Percentiles rank a stretch among this genome's conserved stretches.
These are phyloP conservation scores for Sapajus apella DNA, from an alignment of 2,113 vertebrate genomes.

Conservation along the genomic window DNA sequence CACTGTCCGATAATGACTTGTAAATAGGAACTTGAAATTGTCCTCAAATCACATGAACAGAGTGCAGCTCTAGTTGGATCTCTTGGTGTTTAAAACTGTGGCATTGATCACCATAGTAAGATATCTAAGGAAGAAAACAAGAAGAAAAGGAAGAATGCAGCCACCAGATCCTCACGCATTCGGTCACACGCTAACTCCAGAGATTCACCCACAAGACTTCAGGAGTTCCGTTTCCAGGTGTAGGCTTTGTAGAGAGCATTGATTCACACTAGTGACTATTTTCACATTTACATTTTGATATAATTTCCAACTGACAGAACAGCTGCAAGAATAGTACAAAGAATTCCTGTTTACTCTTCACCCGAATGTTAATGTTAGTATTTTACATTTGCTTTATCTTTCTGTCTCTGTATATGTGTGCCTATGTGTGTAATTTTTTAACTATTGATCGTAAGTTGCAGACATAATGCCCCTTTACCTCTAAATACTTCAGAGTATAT, in stretches of 20 bases:
- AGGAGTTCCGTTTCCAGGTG: neutral
- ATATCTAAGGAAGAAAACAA: neutral
- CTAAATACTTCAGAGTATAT: neutral
- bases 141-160: neutral
- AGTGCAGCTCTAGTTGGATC: neutral
- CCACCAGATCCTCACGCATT: fast-evolving
- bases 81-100: neutral
- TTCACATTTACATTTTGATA: neutral
- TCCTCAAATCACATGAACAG: neutral
- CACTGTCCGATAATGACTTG: neutral
- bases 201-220: neutral
- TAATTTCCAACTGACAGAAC: neutral
- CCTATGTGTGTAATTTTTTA: neutral
- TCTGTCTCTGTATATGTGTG: neutral
- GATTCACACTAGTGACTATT: neutral
- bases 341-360: neutral
- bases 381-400: neutral
- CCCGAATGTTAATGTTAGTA: neutral
- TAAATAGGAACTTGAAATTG: neutral
- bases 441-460: neutral
- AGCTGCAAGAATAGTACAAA: neutral
- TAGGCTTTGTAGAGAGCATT: neutral
- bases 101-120: neutral
- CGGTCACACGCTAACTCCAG: no score
- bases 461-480: neutral